Evolutionary conservation across 1,140 invertebrate species (phyloP), one percentile per base, ranked within the genome.

Genomic region (Drosophila gunungcola): DNA sequence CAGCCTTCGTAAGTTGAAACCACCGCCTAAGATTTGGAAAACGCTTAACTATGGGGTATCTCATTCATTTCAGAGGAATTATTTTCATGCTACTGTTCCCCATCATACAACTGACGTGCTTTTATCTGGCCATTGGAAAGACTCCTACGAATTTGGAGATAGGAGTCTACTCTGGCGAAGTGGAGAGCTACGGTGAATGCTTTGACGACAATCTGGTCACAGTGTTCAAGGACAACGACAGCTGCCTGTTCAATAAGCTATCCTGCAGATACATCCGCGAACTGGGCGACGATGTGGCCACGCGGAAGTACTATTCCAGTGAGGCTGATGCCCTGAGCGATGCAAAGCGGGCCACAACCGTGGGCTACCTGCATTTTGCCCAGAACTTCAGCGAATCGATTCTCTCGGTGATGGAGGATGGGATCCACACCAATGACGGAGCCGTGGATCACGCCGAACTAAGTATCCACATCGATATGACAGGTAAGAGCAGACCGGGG

Each of bases 21-120:
- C 21, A 25, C 3, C 10, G 5, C 5, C 4, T 3, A 10, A 10
- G 1, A 32, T 6, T 0, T 2, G 3, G 4, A 6, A 4, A 52
- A 12, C 7, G 11, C 3, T n/a, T 16, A 12, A 32, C 29, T 32
- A 7, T 32, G 29, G 29, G 6, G 2, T 32, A 6, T 3, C 5
- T 32, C 1, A 11, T 11, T 3, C 1, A 4, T 93, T 94, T 51
- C 92, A 97, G 96, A 3, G 95, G 96, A 5, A 92, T 97, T 9
- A 84, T 96, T 57, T 98, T 98, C 90, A 95, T 97, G 55, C 93
- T 98, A 27, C 73, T 97, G 29, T 95, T 98, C 72, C 97, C 98
- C 2, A 93, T 97, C 3, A 90, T 98, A 7, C 95, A 98, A 94
- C 93, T 96, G n/a, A 92, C 95, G 4, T 93, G 96, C 1, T 98